Evolutionary conservation across 92 coral and sea anemone genomes (phyloP).

Genomic region (Paragorgia papillata): DNA sequence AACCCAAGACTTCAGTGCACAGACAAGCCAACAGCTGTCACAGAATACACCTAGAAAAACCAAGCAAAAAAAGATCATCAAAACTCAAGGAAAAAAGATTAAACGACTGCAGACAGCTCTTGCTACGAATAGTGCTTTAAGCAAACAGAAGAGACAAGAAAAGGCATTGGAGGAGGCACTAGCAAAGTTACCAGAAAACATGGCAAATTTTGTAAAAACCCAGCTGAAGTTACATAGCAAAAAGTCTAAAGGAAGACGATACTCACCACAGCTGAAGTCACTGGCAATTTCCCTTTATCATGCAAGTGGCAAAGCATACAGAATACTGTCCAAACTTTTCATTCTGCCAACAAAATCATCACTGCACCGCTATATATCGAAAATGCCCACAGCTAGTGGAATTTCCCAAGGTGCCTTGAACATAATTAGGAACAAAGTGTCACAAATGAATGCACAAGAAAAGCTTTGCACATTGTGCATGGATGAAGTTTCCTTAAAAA

Average conservation of each 20-base stretch:
- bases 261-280: constrained; percentile 27
- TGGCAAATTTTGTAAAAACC: constrained; percentile 15
- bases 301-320: constrained; percentile 36
- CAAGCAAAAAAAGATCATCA: too few relatives aligned
- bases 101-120: too few relatives aligned
- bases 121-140: too few relatives aligned
- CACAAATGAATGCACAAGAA: constrained; percentile 19
- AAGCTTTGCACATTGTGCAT: constrained; percentile 16
- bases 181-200: background rate
- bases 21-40: background rate
- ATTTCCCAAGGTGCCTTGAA: constrained; percentile 7
- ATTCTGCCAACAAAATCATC: constrained; percentile 25
- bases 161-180: constrained; percentile 16
- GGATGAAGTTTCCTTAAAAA: constrained; percentile 36
- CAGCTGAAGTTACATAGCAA: constrained; percentile 28
- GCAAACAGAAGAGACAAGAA: background rate
- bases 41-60: background rate
- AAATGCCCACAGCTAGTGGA: constrained; percentile 11
- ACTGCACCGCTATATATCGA: constrained; percentile 20
- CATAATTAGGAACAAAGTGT: constrained; percentile 9
- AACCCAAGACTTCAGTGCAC: background rate
- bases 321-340: constrained; percentile 26
- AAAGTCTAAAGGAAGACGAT: constrained; percentile 28
- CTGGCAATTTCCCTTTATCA: constrained; percentile 23
- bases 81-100: too few relatives aligned